Percentiles rank a stretch among this genome's conserved stretches.
These are phyloP conservation scores for Alaudala cheleensis DNA, from an alignment of 2,113 vertebrate species.

Conservation along the genomic window DNA sequence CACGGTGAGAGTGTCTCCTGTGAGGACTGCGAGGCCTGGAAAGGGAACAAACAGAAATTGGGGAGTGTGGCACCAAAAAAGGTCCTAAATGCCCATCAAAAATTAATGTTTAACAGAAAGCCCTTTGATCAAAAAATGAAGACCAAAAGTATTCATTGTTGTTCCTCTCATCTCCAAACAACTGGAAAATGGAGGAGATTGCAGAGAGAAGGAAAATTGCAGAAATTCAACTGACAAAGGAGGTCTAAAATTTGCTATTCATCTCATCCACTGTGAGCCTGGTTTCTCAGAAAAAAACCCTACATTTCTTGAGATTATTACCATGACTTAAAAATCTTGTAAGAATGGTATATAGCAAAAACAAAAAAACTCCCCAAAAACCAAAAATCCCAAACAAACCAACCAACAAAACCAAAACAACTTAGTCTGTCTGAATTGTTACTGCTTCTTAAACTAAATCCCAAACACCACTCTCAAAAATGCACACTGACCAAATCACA, in stretches of 20 bases:
- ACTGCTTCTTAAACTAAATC: background rate
- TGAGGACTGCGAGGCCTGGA: constrained; percentile 86
- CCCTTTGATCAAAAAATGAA: background rate
- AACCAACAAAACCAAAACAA: no score
- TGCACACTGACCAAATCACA: background rate
- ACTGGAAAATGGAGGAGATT: background rate
- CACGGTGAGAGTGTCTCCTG: constrained; percentile 76
- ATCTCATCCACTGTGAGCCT: background rate
- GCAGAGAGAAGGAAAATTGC: background rate
- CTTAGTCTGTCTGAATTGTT: background rate
- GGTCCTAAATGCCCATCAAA: background rate
- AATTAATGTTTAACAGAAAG: background rate
- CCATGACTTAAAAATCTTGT: background rate
- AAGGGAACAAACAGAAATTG: background rate
- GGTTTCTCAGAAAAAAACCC: background rate
- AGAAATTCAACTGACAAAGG: background rate
- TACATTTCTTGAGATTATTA: background rate
- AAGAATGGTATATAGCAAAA: background rate
- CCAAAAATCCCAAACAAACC: no score
- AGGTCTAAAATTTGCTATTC: background rate
- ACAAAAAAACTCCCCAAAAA: background rate
- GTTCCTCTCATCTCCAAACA: background rate
- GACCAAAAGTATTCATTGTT: background rate
- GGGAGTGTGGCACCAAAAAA: background rate
- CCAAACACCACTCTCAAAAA: background rate